Percentiles rank a stretch among this genome's conserved stretches.
Conservation (phyloP, 2,113 vertebrate genomes). For the Acrocephalus arundinaceus region DNA sequence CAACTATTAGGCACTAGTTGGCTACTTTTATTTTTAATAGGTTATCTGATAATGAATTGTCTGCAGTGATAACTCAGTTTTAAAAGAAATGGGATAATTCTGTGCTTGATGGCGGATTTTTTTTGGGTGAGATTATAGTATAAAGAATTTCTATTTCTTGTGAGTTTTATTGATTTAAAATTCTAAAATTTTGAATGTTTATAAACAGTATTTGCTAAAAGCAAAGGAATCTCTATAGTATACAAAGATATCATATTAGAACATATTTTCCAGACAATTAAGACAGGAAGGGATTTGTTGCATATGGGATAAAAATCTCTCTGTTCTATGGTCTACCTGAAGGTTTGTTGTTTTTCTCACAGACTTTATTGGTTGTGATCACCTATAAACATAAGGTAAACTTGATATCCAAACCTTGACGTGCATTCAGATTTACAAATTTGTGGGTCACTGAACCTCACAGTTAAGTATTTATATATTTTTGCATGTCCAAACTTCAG, state of each 20-base stretch:
- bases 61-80: background rate
- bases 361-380: background rate
- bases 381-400: background rate
- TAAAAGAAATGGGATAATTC: background rate
- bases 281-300: background rate
- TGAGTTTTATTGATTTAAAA: too few relatives aligned
- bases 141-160: background rate
- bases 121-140: background rate
- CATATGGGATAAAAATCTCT: background rate
- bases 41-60: background rate
- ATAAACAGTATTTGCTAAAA: background rate
- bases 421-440: background rate
- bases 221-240: rapidly evolving
- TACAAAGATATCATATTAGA: background rate
- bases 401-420: background rate
- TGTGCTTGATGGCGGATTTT: background rate
- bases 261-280: background rate
- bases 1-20: background rate
- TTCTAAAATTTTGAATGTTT: background rate
- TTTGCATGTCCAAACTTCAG: background rate
- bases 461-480: background rate
- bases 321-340: background rate
- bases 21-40: background rate
- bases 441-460: background rate
- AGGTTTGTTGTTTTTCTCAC: background rate